Evolutionary conservation across 2,888 invertebrate genomes (phyloP).

Genomic region (Conomelus anceps): DNA sequence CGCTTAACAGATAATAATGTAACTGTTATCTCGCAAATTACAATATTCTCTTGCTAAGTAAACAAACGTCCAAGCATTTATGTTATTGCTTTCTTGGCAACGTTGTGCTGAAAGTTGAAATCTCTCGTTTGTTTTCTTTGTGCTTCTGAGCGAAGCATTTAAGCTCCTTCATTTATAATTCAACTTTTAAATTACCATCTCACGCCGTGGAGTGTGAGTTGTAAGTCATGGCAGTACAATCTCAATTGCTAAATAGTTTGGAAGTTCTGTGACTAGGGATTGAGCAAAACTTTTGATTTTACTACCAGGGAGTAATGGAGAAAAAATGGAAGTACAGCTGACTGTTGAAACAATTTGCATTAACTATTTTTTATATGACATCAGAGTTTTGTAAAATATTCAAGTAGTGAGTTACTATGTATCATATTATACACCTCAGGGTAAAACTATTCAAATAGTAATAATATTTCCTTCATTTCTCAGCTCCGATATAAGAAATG

Average conservation of each 20-base stretch:
- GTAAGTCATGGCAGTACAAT: background rate
- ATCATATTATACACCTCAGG: too few relatives aligned
- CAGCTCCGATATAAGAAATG: too few relatives aligned
- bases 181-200: background rate
- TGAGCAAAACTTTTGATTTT: background rate
- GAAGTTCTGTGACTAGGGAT: background rate
- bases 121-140: background rate
- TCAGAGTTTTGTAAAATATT: background rate
- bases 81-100: background rate
- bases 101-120: background rate
- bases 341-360: background rate
- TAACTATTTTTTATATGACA: background rate
- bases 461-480: too few relatives aligned
- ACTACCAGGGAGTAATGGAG: background rate
- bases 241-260: background rate
- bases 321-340: background rate
- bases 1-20: background rate
- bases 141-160: background rate
- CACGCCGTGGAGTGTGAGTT: background rate
- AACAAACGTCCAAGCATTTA: background rate
- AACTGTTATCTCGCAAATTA: background rate
- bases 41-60: background rate
- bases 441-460: too few relatives aligned
- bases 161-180: background rate
- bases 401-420: too few relatives aligned